Base-by-base conservation (phyloP, 2,888 invertebrate genomes). In the Rhogogaster chlorosoma region DNA sequence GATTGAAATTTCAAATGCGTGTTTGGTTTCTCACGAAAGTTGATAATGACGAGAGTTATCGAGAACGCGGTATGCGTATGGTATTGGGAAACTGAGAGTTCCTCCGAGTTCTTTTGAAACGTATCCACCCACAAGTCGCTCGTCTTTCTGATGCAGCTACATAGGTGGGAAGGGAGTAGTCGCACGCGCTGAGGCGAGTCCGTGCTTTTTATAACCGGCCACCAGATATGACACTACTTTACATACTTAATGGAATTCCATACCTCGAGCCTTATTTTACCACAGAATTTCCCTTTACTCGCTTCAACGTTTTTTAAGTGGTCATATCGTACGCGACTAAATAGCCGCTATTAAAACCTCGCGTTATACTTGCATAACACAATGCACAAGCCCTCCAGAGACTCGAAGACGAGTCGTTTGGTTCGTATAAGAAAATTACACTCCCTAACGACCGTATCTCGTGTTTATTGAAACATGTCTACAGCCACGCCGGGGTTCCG, bases 361-460 rank as follows among this genome's bases (percentile, higher is more conserved):
- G 83, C 83, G 67, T 57, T 38, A 15, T 83, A 29, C 67, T 64
- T 67, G 67, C 67, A 83, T 70, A 83, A 49, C 61, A 77, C 53
- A 77, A 53, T 77, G 77, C 77, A 77, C 29, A 7, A 45, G 53
- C 53, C 26, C 1, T 18, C 78, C 10, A 15, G 75, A 42, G 75
- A 9, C 80, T 57, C 61, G 61, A 22, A 38, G 38, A 29, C 18
- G 83, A 36, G 80, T 61, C 36, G n/a, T 42, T 80, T 26, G 10
- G 15, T 80, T 42, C 61, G 7, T 80, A 42, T 32, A 22, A 80
- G 67, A 83, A 89, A 90, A 90, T 91, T 89, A 91, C 90, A 88
- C 88, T 88, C 88, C 86, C 84, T 75, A 87, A 85, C 87, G 89
- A 89, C 90, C 91, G 90, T 91, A 91, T 91, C 89, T 90, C 90